A percentile compares a stretch with the other conserved stretches of the same genome.
Evolutionary conservation across 2,888 invertebrate genomes (phyloP).

Genomic region (Neoaliturus tenellus): DNA sequence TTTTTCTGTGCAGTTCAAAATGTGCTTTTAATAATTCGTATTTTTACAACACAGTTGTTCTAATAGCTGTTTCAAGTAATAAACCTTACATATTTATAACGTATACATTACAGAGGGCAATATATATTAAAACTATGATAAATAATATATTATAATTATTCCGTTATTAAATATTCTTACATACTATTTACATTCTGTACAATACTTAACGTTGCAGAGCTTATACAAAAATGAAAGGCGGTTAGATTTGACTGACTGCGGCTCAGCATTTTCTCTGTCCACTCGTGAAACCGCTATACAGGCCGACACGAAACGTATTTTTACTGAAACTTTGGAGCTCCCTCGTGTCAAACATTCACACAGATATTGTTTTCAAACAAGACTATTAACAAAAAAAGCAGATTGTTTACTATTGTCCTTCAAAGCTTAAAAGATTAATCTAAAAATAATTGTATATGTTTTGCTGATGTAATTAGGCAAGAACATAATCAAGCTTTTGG

Average conservation of each 20-base stretch:
- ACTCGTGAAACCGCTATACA: neutral
- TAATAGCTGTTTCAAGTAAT: slow-evolving; percentile 23
- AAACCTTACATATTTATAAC: slow-evolving; percentile 33
- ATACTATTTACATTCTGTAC: slow-evolving; percentile 45
- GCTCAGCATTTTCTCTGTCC: neutral
- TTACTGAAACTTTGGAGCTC: too few relatives aligned
- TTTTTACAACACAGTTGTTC: neutral
- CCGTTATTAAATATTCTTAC: slow-evolving; percentile 36
- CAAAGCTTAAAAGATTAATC: too few relatives aligned
- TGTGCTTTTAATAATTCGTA: neutral
- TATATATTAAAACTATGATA: slow-evolving; percentile 52
- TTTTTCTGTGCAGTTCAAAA: too few relatives aligned
- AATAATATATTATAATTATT: slow-evolving; percentile 50
- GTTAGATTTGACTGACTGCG: neutral
- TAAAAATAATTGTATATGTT: too few relatives aligned
- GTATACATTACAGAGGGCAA: slow-evolving; percentile 39
- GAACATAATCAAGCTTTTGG: too few relatives aligned
- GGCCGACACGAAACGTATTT: too few relatives aligned
- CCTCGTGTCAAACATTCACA: too few relatives aligned
- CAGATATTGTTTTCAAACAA: too few relatives aligned
- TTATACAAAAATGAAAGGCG: slow-evolving; percentile 49
- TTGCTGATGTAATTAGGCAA: too few relatives aligned
- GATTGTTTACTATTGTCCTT: too few relatives aligned
- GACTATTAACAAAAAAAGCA: too few relatives aligned
- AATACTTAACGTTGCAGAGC: slow-evolving; percentile 38